Conservation (phyloP, 2,888 invertebrate species). For the Leptinotarsa rubiginosa region DNA sequence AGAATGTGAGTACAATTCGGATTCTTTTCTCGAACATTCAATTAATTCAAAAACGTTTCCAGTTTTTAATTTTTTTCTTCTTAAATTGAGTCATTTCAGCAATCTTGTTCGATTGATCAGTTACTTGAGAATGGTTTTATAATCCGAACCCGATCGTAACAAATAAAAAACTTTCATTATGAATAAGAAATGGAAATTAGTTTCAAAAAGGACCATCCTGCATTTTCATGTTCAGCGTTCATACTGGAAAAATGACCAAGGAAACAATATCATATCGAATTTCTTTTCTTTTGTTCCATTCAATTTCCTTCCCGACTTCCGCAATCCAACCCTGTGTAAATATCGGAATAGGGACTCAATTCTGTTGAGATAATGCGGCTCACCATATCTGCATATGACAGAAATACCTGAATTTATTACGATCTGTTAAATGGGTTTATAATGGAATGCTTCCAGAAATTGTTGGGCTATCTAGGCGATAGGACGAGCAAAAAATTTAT, state of each 20-base stretch:
- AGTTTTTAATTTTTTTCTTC: too few species aligned
- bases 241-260: background rate
- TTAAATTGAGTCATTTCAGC: too few species aligned
- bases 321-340: background rate
- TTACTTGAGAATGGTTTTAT: too few species aligned
- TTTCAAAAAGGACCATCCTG: too few species aligned
- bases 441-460: conserved; percentile 15
- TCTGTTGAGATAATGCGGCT: conserved; percentile 20
- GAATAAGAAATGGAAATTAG: too few species aligned
- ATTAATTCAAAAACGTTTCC: too few species aligned
- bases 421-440: conserved; percentile 18
- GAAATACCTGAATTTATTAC: conserved; percentile 24
- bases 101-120: too few species aligned
- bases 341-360: conserved; percentile 2
- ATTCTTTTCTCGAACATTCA: too few species aligned
- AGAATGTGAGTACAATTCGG: too few species aligned
- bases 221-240: too few species aligned
- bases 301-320: conserved; percentile 2
- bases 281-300: background rate
- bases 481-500: background rate
- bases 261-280: background rate
- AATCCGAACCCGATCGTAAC: too few species aligned
- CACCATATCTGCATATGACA: conserved; percentile 24
- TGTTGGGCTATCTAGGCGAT: background rate
- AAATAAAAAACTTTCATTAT: too few species aligned